These are phyloP conservation scores for Anabacerthia variegaticeps DNA, from an alignment of 2,797 vertebrate genomes.

Conservation along the genomic window DNA sequence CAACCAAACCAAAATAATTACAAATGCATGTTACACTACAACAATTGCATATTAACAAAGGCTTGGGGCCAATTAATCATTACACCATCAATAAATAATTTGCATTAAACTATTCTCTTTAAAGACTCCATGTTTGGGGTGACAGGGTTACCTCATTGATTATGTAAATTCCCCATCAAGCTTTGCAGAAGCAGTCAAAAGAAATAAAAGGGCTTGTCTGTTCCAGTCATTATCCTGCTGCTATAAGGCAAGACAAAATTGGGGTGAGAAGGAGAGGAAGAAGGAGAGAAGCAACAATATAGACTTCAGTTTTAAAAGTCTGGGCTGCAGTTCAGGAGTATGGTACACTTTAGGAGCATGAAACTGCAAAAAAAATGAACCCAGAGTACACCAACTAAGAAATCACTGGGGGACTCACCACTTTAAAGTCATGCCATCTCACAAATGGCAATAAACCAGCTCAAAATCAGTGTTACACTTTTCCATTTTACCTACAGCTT, in stretches of 20 bases:
- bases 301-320: background rate
- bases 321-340: background rate
- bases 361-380: accelerated
- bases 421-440: background rate
- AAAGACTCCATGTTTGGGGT: constrained; percentile 93
- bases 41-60: constrained; percentile 95
- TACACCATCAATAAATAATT: constrained; percentile 95
- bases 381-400: background rate
- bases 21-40: constrained; percentile 89
- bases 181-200: constrained; percentile 87
- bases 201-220: constrained; percentile 87
- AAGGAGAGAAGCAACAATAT: background rate
- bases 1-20: constrained; percentile 89
- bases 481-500: background rate
- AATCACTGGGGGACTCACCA: background rate
- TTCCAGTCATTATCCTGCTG: constrained; percentile 77
- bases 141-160: constrained; percentile 94
- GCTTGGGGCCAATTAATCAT: constrained; percentile 94
- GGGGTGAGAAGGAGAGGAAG: background rate
- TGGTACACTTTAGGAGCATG: background rate
- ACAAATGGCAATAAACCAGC: background rate
- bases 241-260: constrained; percentile 58
- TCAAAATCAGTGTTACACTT: background rate
- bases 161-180: constrained; percentile 94
- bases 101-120: constrained; percentile 97